A percentile compares a stretch with the other conserved stretches of the same genome.
These are phyloP conservation scores for Exaiptasia diaphana DNA, from an alignment of 64 coral and sea anemone species.

Conservation along the genomic window DNA sequence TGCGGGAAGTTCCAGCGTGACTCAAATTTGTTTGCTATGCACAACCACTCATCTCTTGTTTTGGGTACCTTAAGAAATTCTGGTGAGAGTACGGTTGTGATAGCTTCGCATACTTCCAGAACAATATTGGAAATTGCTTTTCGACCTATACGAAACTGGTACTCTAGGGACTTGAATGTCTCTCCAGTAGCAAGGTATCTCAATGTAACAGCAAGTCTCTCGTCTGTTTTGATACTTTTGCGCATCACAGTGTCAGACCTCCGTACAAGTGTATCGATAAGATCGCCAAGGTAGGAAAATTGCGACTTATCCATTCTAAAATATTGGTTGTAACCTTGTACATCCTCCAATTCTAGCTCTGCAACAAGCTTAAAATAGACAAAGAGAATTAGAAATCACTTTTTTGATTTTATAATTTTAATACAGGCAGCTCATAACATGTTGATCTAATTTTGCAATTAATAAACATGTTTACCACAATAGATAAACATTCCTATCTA, in stretches of 20 bases:
- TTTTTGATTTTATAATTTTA: too few relatives aligned
- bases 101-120: constrained; percentile 9
- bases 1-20: constrained; percentile 28
- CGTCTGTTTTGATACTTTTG: constrained; percentile 40
- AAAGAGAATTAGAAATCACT: too few relatives aligned
- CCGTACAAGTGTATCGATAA: neutral
- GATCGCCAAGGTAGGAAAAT: constrained; percentile 9
- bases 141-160: constrained; percentile 29
- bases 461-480: too few relatives aligned
- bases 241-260: constrained; percentile 27
- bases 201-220: constrained; percentile 48
- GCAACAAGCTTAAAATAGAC: neutral
- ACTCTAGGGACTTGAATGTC: constrained; percentile 43
- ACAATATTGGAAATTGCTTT: constrained; percentile 35
- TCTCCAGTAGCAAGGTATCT: constrained; percentile 49
- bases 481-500: too few relatives aligned
- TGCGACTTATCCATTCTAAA: neutral
- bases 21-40: neutral
- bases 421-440: too few relatives aligned
- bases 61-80: constrained; percentile 31
- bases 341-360: neutral
- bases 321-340: neutral
- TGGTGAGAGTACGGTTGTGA: neutral
- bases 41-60: neutral
- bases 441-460: too few relatives aligned